Conservation (phyloP, 2,113 vertebrate genomes). For the Atrichornis clamosus region DNA sequence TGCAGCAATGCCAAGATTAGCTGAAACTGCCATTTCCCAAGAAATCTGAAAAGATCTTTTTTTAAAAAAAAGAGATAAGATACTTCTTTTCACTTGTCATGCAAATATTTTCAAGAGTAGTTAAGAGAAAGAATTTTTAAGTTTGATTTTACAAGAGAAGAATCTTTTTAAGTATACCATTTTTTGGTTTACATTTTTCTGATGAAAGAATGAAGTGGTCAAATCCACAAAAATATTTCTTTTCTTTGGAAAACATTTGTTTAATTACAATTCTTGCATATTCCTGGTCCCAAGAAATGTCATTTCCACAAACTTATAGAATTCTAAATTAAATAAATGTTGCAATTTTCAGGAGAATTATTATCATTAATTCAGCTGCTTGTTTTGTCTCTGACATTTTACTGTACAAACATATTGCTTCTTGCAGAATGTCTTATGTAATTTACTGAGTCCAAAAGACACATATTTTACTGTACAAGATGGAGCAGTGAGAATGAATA, state of each 20-base stretch:
- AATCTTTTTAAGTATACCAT: background rate
- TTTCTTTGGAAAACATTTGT: background rate
- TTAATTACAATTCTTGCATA: background rate
- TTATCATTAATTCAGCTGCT: background rate
- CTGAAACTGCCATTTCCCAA: background rate
- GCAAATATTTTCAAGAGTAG: background rate
- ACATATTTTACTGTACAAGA: background rate
- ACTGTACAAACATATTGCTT: background rate
- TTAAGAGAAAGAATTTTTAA: background rate
- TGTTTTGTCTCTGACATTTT: background rate
- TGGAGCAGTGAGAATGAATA: background rate
- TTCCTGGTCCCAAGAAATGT: background rate
- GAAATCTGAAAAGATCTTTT: background rate
- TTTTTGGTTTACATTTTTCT: background rate
- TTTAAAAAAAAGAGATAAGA: background rate
- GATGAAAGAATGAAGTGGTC: background rate
- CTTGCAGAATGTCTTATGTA: background rate
- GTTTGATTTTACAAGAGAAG: background rate
- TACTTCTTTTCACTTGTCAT: background rate
- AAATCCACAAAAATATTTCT: background rate
- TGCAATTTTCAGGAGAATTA: background rate
- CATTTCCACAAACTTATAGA: background rate
- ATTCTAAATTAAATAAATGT: background rate
- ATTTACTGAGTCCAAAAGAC: background rate
- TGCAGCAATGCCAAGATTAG: background rate